These are phyloP conservation scores for Acropternis orthonyx DNA, from an alignment of 2,797 vertebrate species.

Conservation along the genomic window DNA sequence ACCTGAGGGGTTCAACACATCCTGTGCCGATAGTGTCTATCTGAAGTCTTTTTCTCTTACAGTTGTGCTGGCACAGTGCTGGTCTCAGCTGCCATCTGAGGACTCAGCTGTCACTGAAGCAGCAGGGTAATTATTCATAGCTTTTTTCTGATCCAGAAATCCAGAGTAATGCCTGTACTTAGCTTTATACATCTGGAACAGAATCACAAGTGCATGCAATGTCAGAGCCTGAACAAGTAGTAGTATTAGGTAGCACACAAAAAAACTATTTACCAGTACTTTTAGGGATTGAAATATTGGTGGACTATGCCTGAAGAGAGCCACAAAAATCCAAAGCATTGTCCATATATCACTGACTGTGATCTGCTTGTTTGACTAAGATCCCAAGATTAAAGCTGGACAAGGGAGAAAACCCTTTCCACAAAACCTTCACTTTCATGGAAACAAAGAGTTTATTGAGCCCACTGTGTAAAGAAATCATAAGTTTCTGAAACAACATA, in stretches of 20 bases:
- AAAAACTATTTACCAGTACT: background rate
- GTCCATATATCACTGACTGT: background rate
- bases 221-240: background rate
- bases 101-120: background rate
- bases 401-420: background rate
- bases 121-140: background rate
- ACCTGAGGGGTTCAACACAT: background rate
- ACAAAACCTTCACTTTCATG: background rate
- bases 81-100: background rate
- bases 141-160: background rate
- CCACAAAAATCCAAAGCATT: background rate
- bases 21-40: background rate
- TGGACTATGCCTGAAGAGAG: background rate
- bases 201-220: background rate
- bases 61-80: background rate
- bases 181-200: background rate
- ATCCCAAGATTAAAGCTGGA: background rate
- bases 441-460: background rate
- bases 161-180: background rate
- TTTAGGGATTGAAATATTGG: background rate
- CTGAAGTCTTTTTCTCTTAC: background rate
- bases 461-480: background rate
- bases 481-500: background rate
- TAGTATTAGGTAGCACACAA: background rate
- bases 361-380: background rate